Evolutionary conservation across 2,113 vertebrate genomes (phyloP).

Genomic region (Xiphorhynchus elegans): DNA sequence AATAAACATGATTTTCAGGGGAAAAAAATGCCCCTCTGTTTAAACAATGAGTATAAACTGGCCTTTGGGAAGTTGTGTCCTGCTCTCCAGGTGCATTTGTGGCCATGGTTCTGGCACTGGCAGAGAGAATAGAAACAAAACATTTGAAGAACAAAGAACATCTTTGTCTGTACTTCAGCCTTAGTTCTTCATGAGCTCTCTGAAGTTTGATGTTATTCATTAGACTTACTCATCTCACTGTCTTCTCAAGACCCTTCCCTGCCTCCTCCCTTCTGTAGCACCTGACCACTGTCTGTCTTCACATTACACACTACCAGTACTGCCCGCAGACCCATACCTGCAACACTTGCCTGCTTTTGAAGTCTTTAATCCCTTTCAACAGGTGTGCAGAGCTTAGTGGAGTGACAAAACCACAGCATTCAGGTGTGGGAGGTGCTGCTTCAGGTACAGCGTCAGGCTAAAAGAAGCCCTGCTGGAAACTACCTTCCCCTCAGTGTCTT

Average conservation of each 20-base stretch:
- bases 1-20: background rate
- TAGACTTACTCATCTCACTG: background rate
- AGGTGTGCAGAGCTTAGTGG: background rate
- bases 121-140: background rate
- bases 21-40: background rate
- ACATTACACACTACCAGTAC: background rate
- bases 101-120: background rate
- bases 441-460: background rate
- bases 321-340: background rate
- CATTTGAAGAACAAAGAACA: background rate
- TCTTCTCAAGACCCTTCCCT: background rate
- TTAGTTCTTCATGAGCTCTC: background rate
- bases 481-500: background rate
- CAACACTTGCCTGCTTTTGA: background rate
- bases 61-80: background rate
- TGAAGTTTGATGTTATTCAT: background rate
- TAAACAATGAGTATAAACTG: background rate
- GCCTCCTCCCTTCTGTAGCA: background rate
- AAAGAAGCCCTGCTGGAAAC: background rate
- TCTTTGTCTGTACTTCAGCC: background rate
- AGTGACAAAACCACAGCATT: background rate
- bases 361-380: background rate
- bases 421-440: background rate
- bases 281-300: background rate
- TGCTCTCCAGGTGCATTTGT: background rate